These are phyloP conservation scores for Papilio polytes DNA, from an alignment of 1,140 invertebrate species.

Conservation along the genomic window DNA sequence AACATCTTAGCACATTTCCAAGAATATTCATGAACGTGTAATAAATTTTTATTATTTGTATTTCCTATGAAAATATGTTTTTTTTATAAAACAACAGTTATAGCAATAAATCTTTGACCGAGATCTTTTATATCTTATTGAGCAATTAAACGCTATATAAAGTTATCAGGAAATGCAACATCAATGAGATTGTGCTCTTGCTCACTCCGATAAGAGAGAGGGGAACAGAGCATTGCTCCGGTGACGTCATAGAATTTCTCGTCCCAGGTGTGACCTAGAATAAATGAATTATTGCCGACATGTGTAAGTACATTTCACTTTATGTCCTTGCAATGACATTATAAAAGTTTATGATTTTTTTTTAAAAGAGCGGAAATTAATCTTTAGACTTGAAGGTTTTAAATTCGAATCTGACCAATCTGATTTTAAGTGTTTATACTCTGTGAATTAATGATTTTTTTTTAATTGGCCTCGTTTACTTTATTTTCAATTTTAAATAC, in stretches of 20 bases:
- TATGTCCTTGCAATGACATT: neutral
- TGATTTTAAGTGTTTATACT: too few species aligned
- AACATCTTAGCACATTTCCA: neutral
- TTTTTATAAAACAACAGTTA: neutral
- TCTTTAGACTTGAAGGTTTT: too few species aligned
- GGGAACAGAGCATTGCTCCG: conserved; percentile 42
- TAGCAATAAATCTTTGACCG: neutral
- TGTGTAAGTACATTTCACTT: neutral
- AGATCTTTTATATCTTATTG: neutral
- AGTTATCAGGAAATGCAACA: conserved; percentile 6
- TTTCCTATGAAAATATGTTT: neutral
- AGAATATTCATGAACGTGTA: neutral
- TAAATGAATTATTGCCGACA: neutral
- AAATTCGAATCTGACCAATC: too few species aligned
- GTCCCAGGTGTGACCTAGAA: conserved; percentile 3
- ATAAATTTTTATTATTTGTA: neutral
- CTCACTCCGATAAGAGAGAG: conserved; percentile 33
- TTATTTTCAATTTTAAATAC: too few species aligned
- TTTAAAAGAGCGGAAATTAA: neutral
- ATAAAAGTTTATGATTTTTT: neutral
- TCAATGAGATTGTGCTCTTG: conserved; percentile 1
- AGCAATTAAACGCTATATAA: neutral
- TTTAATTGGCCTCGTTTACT: too few species aligned
- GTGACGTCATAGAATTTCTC: conserved; percentile 52
- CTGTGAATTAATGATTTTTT: too few species aligned